Evolutionary conservation across 2,888 invertebrate genomes (phyloP).

Genomic region (Carcina quercana): DNA sequence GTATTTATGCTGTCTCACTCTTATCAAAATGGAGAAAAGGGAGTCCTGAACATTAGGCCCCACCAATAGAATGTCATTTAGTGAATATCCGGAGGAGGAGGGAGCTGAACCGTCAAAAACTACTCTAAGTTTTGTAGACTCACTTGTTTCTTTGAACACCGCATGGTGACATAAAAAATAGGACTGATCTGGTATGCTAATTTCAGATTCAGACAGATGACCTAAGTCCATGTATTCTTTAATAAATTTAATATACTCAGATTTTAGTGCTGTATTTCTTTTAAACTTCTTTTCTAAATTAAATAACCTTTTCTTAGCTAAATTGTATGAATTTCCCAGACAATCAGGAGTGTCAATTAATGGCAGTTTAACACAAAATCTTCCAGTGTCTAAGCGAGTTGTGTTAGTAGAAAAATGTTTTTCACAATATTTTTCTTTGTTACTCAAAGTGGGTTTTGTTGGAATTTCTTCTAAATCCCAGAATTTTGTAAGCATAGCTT

Average conservation of each 20-base stretch:
- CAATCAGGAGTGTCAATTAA: background rate
- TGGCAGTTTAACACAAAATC: conserved; percentile 1
- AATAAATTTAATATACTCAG: conserved; percentile 5
- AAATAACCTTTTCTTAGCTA: background rate
- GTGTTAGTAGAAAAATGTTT: conserved; percentile 3
- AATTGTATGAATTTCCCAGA: background rate
- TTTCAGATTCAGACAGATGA: conserved; percentile 13
- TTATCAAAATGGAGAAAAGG: conserved; percentile 25
- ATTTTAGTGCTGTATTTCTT: conserved; percentile 6
- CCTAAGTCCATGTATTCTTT: conserved; percentile 14
- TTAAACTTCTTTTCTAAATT: conserved; percentile 7
- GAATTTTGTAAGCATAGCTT: conserved; percentile 15
- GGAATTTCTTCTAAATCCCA: conserved; percentile 22
- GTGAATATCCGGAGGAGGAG: conserved; percentile 21
- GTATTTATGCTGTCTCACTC: conserved; percentile 23
- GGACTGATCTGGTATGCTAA: conserved; percentile 1
- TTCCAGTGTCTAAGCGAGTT: background rate
- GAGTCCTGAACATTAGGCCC: conserved; percentile 29
- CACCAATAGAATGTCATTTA: conserved; percentile 28
- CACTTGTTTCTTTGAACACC: conserved; percentile 25
- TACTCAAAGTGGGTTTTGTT: conserved; percentile 5
- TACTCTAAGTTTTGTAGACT: conserved; percentile 28
- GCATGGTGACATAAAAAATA: conserved; percentile 38
- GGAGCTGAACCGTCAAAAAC: conserved; percentile 30
- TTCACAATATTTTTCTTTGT: conserved; percentile 12